A percentile compares a stretch with the other conserved stretches of the same genome.
Evolutionary conservation across 2,888 invertebrate species (phyloP).

Genomic region (Parnassius orleans): DNA sequence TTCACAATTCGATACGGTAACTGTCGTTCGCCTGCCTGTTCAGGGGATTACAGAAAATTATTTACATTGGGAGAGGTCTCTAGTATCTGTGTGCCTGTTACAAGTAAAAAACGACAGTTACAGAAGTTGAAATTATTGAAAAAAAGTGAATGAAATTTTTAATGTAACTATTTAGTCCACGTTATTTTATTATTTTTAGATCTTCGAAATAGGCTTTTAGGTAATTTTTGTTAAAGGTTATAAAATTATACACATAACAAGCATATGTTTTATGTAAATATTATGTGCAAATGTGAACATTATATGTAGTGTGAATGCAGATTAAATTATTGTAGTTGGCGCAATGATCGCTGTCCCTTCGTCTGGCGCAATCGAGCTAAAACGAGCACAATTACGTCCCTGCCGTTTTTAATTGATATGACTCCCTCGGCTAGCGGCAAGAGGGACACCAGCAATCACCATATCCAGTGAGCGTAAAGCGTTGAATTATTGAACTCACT

Average conservation of each 20-base stretch:
- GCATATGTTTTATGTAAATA: no score
- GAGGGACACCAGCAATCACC: slow-evolving; percentile 33
- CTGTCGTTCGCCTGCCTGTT: no score
- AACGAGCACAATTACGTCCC: slow-evolving; percentile 67
- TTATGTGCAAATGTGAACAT: no score
- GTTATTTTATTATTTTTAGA: neutral
- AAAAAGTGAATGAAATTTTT: no score
- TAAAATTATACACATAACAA: no score
- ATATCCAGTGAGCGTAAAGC: slow-evolving; percentile 26
- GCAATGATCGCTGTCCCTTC: slow-evolving; percentile 40
- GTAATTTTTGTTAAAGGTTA: neutral
- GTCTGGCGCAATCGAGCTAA: slow-evolving; percentile 59
- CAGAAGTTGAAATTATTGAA: no score
- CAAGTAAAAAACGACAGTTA: no score
- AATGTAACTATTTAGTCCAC: no score
- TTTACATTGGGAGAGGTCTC: no score
- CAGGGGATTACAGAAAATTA: no score
- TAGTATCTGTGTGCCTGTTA: no score
- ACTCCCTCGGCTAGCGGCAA: slow-evolving; percentile 42
- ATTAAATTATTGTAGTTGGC: slow-evolving; percentile 14
- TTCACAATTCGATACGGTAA: no score
- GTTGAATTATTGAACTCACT: slow-evolving; percentile 12
- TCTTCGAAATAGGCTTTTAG: neutral
- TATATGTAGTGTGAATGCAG: neutral
- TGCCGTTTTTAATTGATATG: slow-evolving; percentile 68